Conservation (phyloP, 2,797 vertebrate species). For the Sebastes cheni region DNA sequence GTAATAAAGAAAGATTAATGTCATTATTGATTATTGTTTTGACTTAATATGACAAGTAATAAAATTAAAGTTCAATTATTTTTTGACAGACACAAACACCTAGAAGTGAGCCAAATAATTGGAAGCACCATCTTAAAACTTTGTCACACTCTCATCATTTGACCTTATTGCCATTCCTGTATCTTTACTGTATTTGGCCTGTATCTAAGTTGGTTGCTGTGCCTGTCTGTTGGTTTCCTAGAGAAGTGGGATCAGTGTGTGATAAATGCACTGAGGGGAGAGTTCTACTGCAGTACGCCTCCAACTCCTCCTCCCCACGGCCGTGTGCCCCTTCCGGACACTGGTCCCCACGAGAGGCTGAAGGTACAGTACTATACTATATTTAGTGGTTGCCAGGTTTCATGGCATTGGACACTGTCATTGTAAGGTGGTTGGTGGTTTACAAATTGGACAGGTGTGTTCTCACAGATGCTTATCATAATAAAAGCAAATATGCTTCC, state of each 20-base stretch:
- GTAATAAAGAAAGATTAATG: background rate
- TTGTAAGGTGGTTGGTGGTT: background rate
- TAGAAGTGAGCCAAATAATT: background rate
- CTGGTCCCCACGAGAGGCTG: slow-evolving; percentile 97
- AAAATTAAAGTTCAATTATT: background rate
- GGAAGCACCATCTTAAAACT: background rate
- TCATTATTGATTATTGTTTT: background rate
- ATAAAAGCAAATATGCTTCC: background rate
- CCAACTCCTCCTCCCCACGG: slow-evolving; percentile 94
- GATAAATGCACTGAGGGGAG: slow-evolving; percentile 92
- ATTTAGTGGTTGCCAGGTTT: background rate
- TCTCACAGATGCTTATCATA: background rate
- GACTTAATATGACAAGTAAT: background rate
- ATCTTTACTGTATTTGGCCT: slow-evolving; percentile 44
- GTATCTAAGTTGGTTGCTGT: slow-evolving; percentile 86
- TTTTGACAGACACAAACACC: background rate
- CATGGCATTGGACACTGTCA: background rate
- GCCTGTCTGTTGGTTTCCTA: slow-evolving; percentile 94
- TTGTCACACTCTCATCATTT: background rate
- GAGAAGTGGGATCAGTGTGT: slow-evolving; percentile 99
- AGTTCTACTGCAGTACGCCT: slow-evolving; percentile 93
- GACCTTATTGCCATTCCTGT: background rate
- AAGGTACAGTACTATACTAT: slow-evolving; percentile 87
- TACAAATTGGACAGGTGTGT: background rate
- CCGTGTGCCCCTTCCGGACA: slow-evolving; percentile 95